Evolutionary conservation across 2,888 invertebrate genomes (phyloP), one percentile per base, ranked within the genome.

Genomic region (Leptothorax acervorum): DNA sequence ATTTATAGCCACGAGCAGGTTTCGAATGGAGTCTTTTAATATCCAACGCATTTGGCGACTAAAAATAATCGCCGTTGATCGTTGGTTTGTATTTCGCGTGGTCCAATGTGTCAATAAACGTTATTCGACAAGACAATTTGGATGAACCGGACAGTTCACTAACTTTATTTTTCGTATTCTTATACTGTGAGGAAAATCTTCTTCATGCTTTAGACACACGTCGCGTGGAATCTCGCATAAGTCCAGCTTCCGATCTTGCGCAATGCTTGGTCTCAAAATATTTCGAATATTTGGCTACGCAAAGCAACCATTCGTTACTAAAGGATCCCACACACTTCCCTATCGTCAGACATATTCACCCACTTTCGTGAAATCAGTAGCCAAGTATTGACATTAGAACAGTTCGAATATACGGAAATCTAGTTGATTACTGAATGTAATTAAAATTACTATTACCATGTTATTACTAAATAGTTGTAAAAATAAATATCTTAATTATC

Each of bases 211-310:
- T 35, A 28, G 39, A 68, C 45, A 28, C 12, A 45, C 42, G 60
- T 45, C 31, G 42, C 66, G n/a, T 57, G 35, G 18, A 70, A 66
- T 28, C 62, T 74, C 74, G 8, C 18, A 28, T 18, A 70, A 39
- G 60, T 60, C 18, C 4, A 35, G 60, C 28, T 81, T 81, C 71
- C 71, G 70, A 81, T 81, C 28, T 81, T 81, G 60, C 71, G 79
- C 39, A 81, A 81, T 81, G 48, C 35, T 65, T 71, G 79, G 70
- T 81, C 79, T 35, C 70, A 81, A 81, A 81, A 81, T 81, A 81
- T 81, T 81, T 71, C 60, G 48, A 81, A 81, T 81, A 70, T 81
- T 62, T 81, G 79, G 79, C 71, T 62, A 60, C 45, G 48, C 35
- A 45, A 68, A 39, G 23, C 48, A 28, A 81, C 39, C 71, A 71